phyloP scores from a whole-genome alignment of 2,113 vertebrate species.

The Ceuthmochares aereus region DNA sequence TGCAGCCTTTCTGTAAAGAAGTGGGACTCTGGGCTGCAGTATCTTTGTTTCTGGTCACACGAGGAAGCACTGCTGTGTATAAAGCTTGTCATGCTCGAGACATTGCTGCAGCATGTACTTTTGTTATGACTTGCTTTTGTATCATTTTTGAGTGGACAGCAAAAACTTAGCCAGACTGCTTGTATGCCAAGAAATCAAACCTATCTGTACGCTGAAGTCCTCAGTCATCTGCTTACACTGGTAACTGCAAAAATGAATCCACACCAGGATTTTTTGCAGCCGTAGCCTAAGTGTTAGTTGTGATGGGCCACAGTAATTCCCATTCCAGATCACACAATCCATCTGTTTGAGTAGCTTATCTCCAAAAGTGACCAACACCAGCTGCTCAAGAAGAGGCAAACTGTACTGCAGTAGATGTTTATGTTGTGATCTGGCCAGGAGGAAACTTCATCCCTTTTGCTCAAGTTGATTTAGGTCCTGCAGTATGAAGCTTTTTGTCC shows the following conservation, averaged over 20 bases:
- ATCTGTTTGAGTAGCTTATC: constrained; percentile 35
- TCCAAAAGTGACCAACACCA: constrained; percentile 4
- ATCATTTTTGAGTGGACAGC: neutral
- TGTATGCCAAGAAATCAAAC: neutral
- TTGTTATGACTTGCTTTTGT: neutral
- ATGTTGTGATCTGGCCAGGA: constrained; percentile 20
- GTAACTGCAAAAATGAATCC: neutral
- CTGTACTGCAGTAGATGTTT: neutral
- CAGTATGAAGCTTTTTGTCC: neutral
- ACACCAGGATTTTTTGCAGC: neutral
- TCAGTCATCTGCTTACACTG: neutral
- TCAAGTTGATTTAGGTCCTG: constrained; percentile 44
- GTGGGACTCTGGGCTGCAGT: neutral
- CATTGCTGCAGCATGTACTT: neutral
- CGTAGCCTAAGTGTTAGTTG: neutral
- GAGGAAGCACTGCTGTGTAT: neutral
- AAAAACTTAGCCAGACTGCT: neutral
- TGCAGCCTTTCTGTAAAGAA: neutral
- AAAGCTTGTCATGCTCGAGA: neutral
- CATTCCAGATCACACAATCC: neutral
- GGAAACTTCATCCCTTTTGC: neutral
- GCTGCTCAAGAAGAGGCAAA: constrained; percentile 31
- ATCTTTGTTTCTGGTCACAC: neutral
- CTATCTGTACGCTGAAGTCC: neutral
- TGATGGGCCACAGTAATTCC: neutral